Percentiles rank a stretch among this genome's conserved stretches.
phyloP scores from a whole-genome alignment of 2,797 vertebrate species.

The Thunnus albacares region DNA sequence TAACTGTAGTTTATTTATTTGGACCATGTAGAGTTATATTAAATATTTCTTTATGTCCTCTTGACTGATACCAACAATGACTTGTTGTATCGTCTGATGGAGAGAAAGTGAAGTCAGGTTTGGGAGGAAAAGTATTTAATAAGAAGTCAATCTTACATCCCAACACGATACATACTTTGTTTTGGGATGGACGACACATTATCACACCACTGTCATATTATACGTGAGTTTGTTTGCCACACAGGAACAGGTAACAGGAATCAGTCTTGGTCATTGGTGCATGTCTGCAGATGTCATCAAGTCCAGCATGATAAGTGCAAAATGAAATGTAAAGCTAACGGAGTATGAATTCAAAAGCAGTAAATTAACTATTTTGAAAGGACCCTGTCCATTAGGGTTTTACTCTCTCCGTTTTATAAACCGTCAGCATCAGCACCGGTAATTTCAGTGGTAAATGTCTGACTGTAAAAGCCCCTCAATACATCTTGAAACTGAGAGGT shows the following conservation, averaged over 20 bases:
- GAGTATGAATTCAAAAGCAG: neutral
- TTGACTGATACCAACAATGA: too few species aligned
- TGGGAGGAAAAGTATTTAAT: too few species aligned
- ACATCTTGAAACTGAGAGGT: neutral
- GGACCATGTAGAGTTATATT: neutral
- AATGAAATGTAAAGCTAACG: neutral
- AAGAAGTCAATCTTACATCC: neutral
- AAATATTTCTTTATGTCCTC: neutral
- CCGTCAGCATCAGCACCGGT: neutral
- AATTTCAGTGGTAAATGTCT: neutral
- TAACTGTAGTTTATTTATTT: neutral
- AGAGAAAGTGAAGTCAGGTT: too few species aligned
- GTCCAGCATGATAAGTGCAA: neutral
- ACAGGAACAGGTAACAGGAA: too few species aligned
- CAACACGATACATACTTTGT: neutral
- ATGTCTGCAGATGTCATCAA: neutral
- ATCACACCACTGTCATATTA: neutral
- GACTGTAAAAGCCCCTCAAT: neutral
- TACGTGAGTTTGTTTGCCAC: too few species aligned
- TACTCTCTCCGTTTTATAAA: neutral
- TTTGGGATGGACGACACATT: neutral
- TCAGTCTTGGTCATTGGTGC: too few species aligned
- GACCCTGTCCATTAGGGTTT: neutral
- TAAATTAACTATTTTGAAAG: too few species aligned
- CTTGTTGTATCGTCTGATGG: too few species aligned